These are phyloP conservation scores for Kryptolebias ocellatus DNA, from an alignment of 2,797 vertebrate genomes.

Conservation along the genomic window DNA sequence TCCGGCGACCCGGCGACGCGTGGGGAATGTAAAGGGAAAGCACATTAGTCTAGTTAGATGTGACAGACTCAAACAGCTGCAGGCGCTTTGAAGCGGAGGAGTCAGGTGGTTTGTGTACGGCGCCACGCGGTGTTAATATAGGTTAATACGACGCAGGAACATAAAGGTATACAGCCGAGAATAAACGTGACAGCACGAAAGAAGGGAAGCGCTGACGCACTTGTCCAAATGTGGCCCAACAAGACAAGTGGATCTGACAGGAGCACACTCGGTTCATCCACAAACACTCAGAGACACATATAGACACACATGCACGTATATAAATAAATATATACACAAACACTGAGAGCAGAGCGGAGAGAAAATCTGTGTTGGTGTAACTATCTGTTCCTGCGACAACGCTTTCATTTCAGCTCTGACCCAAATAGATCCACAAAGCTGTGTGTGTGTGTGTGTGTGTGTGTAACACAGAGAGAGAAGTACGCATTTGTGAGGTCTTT, in stretches of 20 bases:
- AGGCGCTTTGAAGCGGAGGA: slow-evolving; percentile 54
- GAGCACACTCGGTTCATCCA: slow-evolving; percentile 18
- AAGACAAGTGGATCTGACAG: slow-evolving; percentile 49
- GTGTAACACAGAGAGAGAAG: not conserved
- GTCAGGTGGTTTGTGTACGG: slow-evolving; percentile 30
- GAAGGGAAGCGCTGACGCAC: slow-evolving; percentile 31
- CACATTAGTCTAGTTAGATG: slow-evolving; percentile 52
- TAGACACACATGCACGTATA: not conserved
- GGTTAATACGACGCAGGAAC: slow-evolving; percentile 62
- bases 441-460: not conserved
- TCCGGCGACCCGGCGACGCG: slow-evolving; percentile 38
- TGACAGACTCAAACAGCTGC: slow-evolving; percentile 61
- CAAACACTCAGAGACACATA: slow-evolving; percentile 3
- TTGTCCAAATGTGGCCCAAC: slow-evolving; percentile 55
- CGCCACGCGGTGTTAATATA: slow-evolving; percentile 60
- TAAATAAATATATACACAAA: slow-evolving; percentile 21
- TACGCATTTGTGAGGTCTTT: slow-evolving; percentile 13
- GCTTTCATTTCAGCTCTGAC: slow-evolving; percentile 68
- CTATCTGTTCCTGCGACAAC: slow-evolving; percentile 62
- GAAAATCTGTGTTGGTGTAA: slow-evolving; percentile 47
- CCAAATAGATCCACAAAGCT: slow-evolving; percentile 61
- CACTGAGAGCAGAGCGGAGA: slow-evolving; percentile 19
- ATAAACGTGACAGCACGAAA: slow-evolving; percentile 60
- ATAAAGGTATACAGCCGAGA: slow-evolving; percentile 61
- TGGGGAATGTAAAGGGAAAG: slow-evolving; percentile 64